Percentiles rank a stretch among this genome's conserved stretches.
Conservation (phyloP, 1,140 invertebrate species). For the Daktulosphaira vitifoliae region DNA sequence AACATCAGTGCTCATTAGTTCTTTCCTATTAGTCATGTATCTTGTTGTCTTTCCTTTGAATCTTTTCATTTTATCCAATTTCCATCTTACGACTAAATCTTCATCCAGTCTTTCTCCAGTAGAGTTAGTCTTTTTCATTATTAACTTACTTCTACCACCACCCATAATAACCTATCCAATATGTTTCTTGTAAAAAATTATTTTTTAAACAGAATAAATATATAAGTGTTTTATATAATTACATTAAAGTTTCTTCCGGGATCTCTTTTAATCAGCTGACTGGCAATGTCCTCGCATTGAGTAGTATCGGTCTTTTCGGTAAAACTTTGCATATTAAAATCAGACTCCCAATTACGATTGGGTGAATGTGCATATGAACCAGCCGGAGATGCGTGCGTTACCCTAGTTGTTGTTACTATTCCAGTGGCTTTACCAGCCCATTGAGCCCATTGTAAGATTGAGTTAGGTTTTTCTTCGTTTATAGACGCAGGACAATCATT, state of each 20-base stretch:
- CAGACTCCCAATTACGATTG: conserved; percentile 69
- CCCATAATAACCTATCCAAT: conserved; percentile 23
- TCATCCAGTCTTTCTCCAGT: conserved; percentile 46
- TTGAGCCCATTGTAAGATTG: conserved; percentile 64
- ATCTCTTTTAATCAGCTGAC: conserved; percentile 45
- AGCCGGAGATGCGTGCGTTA: conserved; percentile 85
- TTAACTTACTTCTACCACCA: conserved; percentile 13
- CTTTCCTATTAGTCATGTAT: conserved; percentile 46
- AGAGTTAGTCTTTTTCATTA: neutral
- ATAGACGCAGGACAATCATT: conserved; percentile 51
- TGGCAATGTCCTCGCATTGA: conserved; percentile 46
- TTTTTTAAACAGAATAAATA: neutral
- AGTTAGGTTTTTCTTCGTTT: conserved; percentile 53
- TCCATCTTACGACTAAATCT: conserved; percentile 53
- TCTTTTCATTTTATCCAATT: conserved; percentile 43
- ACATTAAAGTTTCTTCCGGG: conserved; percentile 48
- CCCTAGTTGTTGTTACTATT: conserved; percentile 54
- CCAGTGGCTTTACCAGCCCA: conserved; percentile 63
- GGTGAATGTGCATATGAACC: conserved; percentile 72
- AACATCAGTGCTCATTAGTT: conserved; percentile 48
- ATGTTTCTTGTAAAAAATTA: too few relatives aligned
- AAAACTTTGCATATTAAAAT: conserved; percentile 46
- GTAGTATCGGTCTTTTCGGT: conserved; percentile 26
- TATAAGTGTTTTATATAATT: neutral
- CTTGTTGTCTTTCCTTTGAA: conserved; percentile 41